Base-by-base conservation (phyloP, 1,140 invertebrate genomes). In the Alviniconcha marisindica region DNA sequence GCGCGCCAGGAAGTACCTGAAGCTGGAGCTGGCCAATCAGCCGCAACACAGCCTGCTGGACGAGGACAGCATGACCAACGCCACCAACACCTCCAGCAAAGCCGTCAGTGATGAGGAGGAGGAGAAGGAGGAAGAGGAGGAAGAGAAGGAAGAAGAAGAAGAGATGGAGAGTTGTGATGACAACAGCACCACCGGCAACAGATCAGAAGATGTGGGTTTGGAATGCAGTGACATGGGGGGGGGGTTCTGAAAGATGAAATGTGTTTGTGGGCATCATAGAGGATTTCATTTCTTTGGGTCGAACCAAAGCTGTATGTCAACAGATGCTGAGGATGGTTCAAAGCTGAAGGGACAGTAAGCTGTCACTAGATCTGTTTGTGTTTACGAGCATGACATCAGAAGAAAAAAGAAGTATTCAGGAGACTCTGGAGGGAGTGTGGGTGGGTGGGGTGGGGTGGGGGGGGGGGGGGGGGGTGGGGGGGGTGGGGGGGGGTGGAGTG, bases 131-230 rank as follows among this genome's bases (percentile, higher is more conserved):
- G 90, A 95, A n/a, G 87, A 89, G 83, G 87, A 91, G 21, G 90
- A 95, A 36, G 94, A 95, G 28, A 89, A 95, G 33, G 94, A 95
- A 36, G 90, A 95, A 42, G 94, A 95, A 38, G 89, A 90, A 24
- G 91, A 91, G 40, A 88, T 94, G 36, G 94, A 95, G 89, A 97
- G 96, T 87, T 96, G 97, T 84, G 95, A 97, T 87, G 97, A 97
- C 88, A 97, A 96, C 89, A 96, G 91, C 80, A 81, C 85, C 66
- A 87, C 85, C 36, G 80, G 77, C 15, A 82, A 88, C 44, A 83
- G 85, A 24, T 85, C 84, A 0, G 90, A 90, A 66, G 90, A 90
- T 82, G 86, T 86, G 33, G 81, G 86, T 74, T n/a, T 5, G 38
- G 38, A 74, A 10, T 73, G 24, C 33, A 5, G 2, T 73, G 69